A percentile compares a stretch with the other conserved stretches of the same genome.
phyloP scores from a whole-genome alignment of 2,797 vertebrate genomes.

The Cryptoblepharus egeriae region DNA sequence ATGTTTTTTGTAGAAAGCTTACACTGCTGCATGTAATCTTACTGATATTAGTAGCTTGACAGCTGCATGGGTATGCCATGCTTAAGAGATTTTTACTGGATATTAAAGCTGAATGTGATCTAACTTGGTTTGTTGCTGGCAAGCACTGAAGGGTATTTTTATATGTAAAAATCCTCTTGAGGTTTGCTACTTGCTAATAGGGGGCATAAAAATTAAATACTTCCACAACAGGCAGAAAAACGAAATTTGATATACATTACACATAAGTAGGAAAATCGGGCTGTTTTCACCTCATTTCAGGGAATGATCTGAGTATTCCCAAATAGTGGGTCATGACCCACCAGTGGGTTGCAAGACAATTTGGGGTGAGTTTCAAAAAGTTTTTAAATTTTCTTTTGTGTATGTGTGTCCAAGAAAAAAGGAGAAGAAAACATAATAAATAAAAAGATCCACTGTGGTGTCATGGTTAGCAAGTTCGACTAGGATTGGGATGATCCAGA shows the following conservation, averaged over 20 bases:
- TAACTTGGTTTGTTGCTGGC: conserved; percentile 53
- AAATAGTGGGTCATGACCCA: no score
- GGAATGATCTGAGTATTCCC: neutral
- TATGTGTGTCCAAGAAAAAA: no score
- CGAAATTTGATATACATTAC: neutral
- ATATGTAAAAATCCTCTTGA: neutral
- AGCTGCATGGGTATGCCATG: conserved; percentile 76
- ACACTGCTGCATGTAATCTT: conserved; percentile 74
- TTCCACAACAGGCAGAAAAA: neutral
- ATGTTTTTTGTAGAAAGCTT: conserved; percentile 81
- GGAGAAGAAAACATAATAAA: no score
- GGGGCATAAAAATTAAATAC: no score
- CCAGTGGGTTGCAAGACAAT: no score
- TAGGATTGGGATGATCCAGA: no score
- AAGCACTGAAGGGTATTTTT: neutral
- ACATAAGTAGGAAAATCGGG: neutral
- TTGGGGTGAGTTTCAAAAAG: no score
- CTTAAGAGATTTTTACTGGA: conserved; percentile 69
- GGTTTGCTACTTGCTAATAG: neutral
- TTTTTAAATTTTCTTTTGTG: no score
- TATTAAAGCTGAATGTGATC: conserved; percentile 79
- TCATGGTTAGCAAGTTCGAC: no score
- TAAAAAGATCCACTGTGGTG: no score
- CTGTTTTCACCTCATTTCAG: neutral
- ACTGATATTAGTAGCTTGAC: conserved; percentile 78